A percentile compares a stretch with the other conserved stretches of the same genome.
Evolutionary conservation across 1,140 invertebrate genomes (phyloP).

Genomic region (Zaprionus davidi): DNA sequence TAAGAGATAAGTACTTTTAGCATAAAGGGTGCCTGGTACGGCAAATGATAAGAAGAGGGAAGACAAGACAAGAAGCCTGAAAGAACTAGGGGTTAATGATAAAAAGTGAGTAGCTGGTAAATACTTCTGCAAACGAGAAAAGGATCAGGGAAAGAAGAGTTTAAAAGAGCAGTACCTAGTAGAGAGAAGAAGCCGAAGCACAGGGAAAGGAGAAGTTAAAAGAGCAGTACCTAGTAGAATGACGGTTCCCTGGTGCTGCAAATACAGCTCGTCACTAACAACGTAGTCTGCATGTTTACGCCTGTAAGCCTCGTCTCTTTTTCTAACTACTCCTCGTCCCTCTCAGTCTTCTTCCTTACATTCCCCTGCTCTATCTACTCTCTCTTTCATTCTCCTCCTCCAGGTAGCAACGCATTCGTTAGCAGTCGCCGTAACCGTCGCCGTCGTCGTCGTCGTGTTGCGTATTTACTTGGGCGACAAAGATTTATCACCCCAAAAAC

Average conservation of each 20-base stretch:
- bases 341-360: neutral
- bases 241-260: neutral
- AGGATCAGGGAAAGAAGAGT: too few species aligned
- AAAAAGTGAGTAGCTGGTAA: too few species aligned
- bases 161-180: neutral
- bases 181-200: too few species aligned
- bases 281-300: slow-evolving; percentile 11
- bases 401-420: slow-evolving; percentile 18
- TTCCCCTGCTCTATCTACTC: slow-evolving; percentile 23
- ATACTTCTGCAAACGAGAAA: too few species aligned
- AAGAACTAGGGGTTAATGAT: too few species aligned
- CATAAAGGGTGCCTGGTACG: too few species aligned
- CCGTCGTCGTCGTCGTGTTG: slow-evolving; percentile 46
- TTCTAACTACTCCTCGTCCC: neutral
- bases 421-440: slow-evolving; percentile 20
- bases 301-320: slow-evolving; percentile 39
- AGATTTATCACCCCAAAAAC: slow-evolving; percentile 69
- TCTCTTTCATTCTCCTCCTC: neutral
- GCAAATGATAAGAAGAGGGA: too few species aligned
- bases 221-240: neutral
- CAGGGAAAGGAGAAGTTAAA: too few species aligned
- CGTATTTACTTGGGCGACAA: slow-evolving; percentile 68
- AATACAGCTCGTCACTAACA: neutral
- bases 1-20: too few species aligned
- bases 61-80: too few species aligned